phyloP scores from a whole-genome alignment of 2,113 vertebrate species.

The Hippocampus mohnikei region DNA sequence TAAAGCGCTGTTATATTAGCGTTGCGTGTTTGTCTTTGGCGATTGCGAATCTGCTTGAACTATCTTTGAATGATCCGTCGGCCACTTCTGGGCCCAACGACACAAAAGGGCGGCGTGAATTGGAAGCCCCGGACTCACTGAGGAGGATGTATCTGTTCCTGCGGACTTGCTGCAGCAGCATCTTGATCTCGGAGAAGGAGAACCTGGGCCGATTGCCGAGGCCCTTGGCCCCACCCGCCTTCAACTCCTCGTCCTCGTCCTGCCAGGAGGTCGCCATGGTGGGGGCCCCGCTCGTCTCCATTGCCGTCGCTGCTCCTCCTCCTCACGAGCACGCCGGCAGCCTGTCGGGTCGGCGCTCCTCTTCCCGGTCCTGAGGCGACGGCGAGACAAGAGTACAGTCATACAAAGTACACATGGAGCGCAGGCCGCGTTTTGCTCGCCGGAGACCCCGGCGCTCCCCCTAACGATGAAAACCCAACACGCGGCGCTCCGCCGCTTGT shows the following conservation, averaged over 20 bases:
- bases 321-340: background rate
- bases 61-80: too few species aligned
- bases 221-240: slow-evolving; percentile 15
- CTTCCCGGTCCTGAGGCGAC: background rate
- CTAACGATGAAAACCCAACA: too few species aligned
- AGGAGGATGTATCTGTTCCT: slow-evolving; percentile 65
- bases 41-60: too few species aligned
- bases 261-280: slow-evolving; percentile 41
- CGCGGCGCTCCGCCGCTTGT: too few species aligned
- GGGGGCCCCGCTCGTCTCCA: background rate
- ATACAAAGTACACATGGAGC: too few species aligned
- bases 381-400: background rate
- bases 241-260: slow-evolving; percentile 37
- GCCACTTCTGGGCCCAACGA: background rate
- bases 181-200: slow-evolving; percentile 53
- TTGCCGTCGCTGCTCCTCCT: background rate
- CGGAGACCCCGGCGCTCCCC: too few species aligned
- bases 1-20: too few species aligned
- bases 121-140: slow-evolving; percentile 44
- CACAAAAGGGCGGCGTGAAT: too few species aligned
- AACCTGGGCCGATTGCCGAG: slow-evolving; percentile 53
- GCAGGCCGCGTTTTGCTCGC: too few species aligned
- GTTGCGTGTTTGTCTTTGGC: too few species aligned
- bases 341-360: background rate
- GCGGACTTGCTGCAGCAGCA: slow-evolving; percentile 61